Conservation (phyloP, 2,888 invertebrate genomes). For the Sturmia bella region DNA sequence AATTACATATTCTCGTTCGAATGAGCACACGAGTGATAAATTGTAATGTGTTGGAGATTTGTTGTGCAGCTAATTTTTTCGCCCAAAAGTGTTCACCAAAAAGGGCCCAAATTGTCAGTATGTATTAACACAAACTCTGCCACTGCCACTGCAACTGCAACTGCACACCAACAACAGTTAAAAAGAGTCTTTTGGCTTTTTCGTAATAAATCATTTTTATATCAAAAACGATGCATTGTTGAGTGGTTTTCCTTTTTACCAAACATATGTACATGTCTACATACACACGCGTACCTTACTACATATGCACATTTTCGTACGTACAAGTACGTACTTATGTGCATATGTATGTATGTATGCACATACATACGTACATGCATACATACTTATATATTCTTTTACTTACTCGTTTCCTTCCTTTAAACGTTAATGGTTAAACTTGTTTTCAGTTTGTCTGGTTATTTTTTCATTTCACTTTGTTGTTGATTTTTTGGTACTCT, state of each 20-base stretch:
- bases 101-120: background rate
- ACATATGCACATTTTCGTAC: background rate
- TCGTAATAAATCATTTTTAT: constrained; percentile 35
- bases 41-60: background rate
- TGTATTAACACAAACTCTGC: constrained; percentile 1
- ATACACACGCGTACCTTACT: too few relatives aligned
- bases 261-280: constrained; percentile 8
- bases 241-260: constrained; percentile 47
- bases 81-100: background rate
- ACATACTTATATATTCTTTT: constrained; percentile 2
- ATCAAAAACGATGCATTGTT: constrained; percentile 32
- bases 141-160: background rate
- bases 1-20: too few relatives aligned
- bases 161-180: constrained; percentile 36
- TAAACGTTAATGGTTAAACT: constrained; percentile 59
- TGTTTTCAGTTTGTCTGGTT: constrained; percentile 51
- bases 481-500: constrained; percentile 15
- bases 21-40: constrained; percentile 2
- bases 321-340: constrained; percentile 4
- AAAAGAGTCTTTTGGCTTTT: constrained; percentile 2
- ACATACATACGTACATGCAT: constrained; percentile 2
- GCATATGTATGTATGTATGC: background rate
- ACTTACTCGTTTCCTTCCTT: constrained; percentile 51
- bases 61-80: background rate
- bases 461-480: constrained; percentile 53